Base-by-base conservation (phyloP, 2,113 vertebrate species). In the Gymnobelideus leadbeateri region DNA sequence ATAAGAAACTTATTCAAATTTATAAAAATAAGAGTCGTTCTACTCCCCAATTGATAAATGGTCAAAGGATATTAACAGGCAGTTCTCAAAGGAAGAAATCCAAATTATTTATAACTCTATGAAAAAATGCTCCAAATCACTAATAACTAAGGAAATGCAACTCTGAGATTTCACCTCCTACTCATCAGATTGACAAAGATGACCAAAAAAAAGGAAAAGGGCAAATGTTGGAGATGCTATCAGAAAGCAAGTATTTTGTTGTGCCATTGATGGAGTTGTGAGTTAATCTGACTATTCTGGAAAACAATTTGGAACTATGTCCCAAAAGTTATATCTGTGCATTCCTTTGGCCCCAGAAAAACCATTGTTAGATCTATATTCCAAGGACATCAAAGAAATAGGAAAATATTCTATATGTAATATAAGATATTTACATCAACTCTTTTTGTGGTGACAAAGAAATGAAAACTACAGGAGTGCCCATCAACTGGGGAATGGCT, bases 11-110 rank as follows among this genome's bases (percentile, higher is more conserved):
- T n/a, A 84, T 43, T 84, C n/a, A 84, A 84, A 84, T 84, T 43
- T 21, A 21, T 84, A 84, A 84, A 84, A 84, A 84, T 84, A 84
- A 84, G 8, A 84, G n/a, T 19, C 31, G 4, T 37, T 68, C 31
- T 37, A 37, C 31, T 68, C 31, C 61, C 61, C 68, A 84, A 43
- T 23, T 84, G 68, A 84, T 84, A 21, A 84, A 84, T 84, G 68
- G 68, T 84, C n/a, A 84, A 84, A 84, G 68, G 68, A 84, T 84
- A 84, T 84, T n/a, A 84, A 43, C n/a, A 84, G n/a, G n/a, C 68
- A 84, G 19, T 84, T 84, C 68, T 84, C 68, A 84, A 84, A 84
- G 68, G 68, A 84, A 84, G 68, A 84, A 84, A 84, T 23, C n/a
- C 68, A 84, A 84, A 84, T 84, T 43, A 84, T 84, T 84, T 84